phyloP scores from a whole-genome alignment of 2,888 invertebrate genomes.

The Bembecia ichneumoniformis region DNA sequence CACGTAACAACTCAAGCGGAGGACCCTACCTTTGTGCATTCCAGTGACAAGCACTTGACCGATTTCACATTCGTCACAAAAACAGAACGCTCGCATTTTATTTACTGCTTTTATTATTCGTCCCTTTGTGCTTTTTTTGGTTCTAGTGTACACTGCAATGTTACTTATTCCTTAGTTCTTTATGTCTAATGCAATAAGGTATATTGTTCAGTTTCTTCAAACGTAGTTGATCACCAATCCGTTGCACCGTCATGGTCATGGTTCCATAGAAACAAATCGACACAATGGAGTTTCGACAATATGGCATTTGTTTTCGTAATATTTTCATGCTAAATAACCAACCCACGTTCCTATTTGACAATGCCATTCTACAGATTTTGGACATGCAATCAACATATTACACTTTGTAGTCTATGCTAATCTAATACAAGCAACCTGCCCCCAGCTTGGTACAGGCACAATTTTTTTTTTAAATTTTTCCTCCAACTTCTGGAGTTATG shows the following conservation, averaged over 20 bases:
- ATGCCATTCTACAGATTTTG: not conserved
- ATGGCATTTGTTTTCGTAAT: not conserved
- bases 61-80: not conserved
- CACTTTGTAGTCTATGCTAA: not conserved
- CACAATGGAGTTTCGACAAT: slow-evolving; percentile 2
- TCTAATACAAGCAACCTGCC: no score
- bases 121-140: not conserved
- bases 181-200: slow-evolving; percentile 10
- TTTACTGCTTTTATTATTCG: not conserved
- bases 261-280: slow-evolving; percentile 15
- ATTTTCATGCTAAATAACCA: not conserved
- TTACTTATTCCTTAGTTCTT: not conserved
- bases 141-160: not conserved
- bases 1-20: not conserved
- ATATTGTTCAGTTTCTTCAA: slow-evolving; percentile 14
- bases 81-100: not conserved
- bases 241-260: slow-evolving; percentile 32
- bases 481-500: no score
- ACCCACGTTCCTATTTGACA: not conserved
- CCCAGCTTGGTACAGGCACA: no score
- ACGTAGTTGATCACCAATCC: slow-evolving; percentile 23
- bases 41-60: not conserved
- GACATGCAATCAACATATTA: not conserved
- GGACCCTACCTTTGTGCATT: not conserved
- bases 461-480: no score